Conservation (phyloP, 2,797 vertebrate genomes). For the Danionella dracula region DNA sequence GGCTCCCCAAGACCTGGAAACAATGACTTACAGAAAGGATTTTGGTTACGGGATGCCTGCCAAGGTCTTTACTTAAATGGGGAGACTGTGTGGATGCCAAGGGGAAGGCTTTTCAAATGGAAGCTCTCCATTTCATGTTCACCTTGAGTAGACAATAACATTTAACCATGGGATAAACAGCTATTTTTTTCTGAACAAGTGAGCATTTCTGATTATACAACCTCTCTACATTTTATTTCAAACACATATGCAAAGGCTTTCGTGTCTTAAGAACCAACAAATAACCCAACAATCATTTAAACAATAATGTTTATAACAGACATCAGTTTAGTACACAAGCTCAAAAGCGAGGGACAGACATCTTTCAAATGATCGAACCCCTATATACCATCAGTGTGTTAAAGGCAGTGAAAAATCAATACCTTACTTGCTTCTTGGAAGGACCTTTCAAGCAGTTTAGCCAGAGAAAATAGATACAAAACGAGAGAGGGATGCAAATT, state of each 20-base stretch:
- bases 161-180: slow-evolving; percentile 20
- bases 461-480: slow-evolving; percentile 31
- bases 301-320: neutral
- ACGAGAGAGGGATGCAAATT: slow-evolving; percentile 30
- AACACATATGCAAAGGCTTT: too few species aligned
- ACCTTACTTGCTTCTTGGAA: slow-evolving; percentile 38
- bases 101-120: slow-evolving; percentile 27
- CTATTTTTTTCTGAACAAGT: neutral
- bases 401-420: slow-evolving; percentile 39
- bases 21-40: slow-evolving; percentile 39
- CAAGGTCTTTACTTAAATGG: slow-evolving; percentile 44
- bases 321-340: neutral
- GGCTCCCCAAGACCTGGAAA: slow-evolving; percentile 31
- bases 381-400: slow-evolving; percentile 6
- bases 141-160: slow-evolving; percentile 27
- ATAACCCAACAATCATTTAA: neutral
- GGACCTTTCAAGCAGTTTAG: slow-evolving; percentile 37
- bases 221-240: neutral
- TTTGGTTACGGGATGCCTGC: slow-evolving; percentile 38
- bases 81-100: slow-evolving; percentile 31
- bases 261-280: neutral
- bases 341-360: neutral
- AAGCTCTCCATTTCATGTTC: slow-evolving; percentile 35
- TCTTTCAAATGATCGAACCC: slow-evolving; percentile 4
- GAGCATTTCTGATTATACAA: neutral